phyloP scores from a whole-genome alignment of 2,888 invertebrate genomes.

The Kryphioiulus occultus region DNA sequence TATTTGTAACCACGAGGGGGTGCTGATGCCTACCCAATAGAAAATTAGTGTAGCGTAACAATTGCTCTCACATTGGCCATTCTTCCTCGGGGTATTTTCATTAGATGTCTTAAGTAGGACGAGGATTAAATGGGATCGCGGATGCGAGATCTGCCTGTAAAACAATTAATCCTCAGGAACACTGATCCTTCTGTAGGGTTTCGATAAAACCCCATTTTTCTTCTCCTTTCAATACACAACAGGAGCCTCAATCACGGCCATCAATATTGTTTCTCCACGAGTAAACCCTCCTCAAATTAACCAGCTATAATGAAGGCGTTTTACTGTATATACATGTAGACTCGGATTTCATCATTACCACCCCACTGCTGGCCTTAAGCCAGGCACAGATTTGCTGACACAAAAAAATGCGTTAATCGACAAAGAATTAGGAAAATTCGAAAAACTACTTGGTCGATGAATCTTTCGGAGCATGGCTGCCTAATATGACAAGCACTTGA shows the following conservation, averaged over 20 bases:
- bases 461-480: too few species aligned
- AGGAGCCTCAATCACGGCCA: neutral
- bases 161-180: constrained; percentile 47
- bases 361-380: neutral
- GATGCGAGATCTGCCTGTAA: constrained; percentile 43
- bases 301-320: neutral
- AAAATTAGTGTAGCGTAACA: constrained; percentile 35
- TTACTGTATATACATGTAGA: neutral
- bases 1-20: constrained; percentile 17
- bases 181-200: constrained; percentile 44
- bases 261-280: constrained; percentile 37
- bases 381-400: neutral
- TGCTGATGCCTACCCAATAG: constrained; percentile 39
- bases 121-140: constrained; percentile 47
- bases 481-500: too few species aligned
- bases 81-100: constrained; percentile 47
- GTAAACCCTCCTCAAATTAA: constrained; percentile 36
- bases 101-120: constrained; percentile 43
- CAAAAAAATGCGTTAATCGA: neutral
- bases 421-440: too few species aligned
- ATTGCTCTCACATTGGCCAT: constrained; percentile 12
- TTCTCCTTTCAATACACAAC: neutral
- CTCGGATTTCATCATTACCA: neutral
- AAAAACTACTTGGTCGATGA: too few species aligned
- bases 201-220: constrained; percentile 32